phyloP scores from a whole-genome alignment of 2,797 vertebrate species.

The Eupleurogrammus muticus region DNA sequence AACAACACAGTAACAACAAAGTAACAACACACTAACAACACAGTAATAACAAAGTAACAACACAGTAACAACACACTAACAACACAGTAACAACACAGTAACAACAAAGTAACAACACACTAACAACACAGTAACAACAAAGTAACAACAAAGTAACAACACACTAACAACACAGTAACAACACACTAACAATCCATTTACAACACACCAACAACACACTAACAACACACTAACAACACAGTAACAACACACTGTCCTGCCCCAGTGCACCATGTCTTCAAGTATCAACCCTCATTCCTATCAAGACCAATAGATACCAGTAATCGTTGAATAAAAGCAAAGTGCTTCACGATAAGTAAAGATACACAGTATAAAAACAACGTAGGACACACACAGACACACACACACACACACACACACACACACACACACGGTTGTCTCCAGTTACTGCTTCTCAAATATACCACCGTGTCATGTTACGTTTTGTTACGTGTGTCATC shows the following conservation, averaged over 20 bases:
- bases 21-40: neutral
- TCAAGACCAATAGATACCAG: neutral
- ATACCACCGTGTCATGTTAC: too few relatives aligned
- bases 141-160: too few relatives aligned
- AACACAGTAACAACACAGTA: neutral
- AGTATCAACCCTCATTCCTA: neutral
- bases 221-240: neutral
- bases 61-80: neutral
- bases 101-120: neutral
- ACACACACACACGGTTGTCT: too few relatives aligned
- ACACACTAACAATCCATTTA: too few relatives aligned
- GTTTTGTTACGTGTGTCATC: neutral
- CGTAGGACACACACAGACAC: too few relatives aligned
- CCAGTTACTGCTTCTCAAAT: too few relatives aligned
- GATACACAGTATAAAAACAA: too few relatives aligned
- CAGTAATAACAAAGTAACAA: too few relatives aligned
- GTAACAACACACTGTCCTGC: neutral
- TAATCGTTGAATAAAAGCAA: neutral
- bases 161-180: neutral
- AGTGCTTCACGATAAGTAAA: neutral
- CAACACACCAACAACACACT: neutral
- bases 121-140: neutral
- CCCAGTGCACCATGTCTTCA: neutral
- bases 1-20: neutral
- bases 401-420: too few relatives aligned